phyloP scores from a whole-genome alignment of 2,888 invertebrate species.

The Diachrysia chrysitis region DNA sequence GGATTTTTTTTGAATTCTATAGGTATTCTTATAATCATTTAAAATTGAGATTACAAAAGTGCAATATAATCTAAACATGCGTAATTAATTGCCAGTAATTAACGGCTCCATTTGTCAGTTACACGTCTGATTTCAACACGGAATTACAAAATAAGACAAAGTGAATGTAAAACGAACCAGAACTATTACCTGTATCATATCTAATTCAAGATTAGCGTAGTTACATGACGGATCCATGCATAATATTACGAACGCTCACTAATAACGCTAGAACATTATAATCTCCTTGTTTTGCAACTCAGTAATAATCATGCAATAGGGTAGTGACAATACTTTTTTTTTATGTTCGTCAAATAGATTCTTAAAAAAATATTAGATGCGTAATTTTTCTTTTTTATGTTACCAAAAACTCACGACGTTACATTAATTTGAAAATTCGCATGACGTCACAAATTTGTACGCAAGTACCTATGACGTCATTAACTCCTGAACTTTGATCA shows the following conservation, averaged over 20 bases:
- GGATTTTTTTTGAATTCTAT: too few relatives aligned
- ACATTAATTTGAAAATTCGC: too few relatives aligned
- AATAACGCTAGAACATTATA: slow-evolving; percentile 46
- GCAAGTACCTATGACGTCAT: too few relatives aligned
- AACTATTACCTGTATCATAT: slow-evolving; percentile 28
- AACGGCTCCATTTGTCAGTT: slow-evolving; percentile 24
- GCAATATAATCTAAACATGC: neutral
- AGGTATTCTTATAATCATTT: too few relatives aligned
- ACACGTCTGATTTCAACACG: slow-evolving; percentile 29
- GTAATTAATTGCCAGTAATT: slow-evolving; percentile 2
- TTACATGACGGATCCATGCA: slow-evolving; percentile 43
- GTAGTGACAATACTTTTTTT: slow-evolving; percentile 39
- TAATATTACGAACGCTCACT: slow-evolving; percentile 44
- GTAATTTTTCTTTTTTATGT: too few relatives aligned
- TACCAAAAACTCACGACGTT: too few relatives aligned
- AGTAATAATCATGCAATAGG: slow-evolving; percentile 43
- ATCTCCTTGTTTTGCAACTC: slow-evolving; percentile 43
- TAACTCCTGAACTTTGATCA: too few relatives aligned
- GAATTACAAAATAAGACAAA: slow-evolving; percentile 32
- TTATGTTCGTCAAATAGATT: too few relatives aligned
- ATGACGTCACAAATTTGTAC: too few relatives aligned
- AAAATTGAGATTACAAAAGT: neutral
- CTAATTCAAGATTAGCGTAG: slow-evolving; percentile 30
- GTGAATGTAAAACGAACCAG: slow-evolving; percentile 37
- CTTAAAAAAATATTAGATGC: too few relatives aligned